Evolutionary conservation across 2,888 invertebrate species (phyloP), one percentile per base, ranked within the genome.

Genomic region (Anaspis maculata): DNA sequence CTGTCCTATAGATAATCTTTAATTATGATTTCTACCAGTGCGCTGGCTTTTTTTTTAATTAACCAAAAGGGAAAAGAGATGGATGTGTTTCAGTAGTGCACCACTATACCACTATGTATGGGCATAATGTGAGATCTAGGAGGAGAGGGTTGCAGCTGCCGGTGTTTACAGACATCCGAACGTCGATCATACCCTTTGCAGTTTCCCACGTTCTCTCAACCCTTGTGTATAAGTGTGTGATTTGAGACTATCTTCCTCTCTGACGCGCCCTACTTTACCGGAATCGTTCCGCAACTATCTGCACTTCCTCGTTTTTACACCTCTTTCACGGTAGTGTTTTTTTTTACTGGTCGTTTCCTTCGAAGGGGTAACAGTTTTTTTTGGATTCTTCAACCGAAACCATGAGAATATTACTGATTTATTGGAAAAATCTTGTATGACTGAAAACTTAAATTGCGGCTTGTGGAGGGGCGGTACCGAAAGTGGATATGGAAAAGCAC

Each of bases 221-320:
- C 60, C 59, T 58, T 57, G 56, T 52, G n/a, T n/a, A n/a, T n/a
- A n/a, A n/a, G n/a, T n/a, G n/a, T n/a, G 39, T 34, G 38, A 37
- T 37, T 32, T 28, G 30, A 36, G 41, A 37, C 41, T 46, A 41
- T 45, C 39, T 47, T 47, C 52, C 50, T 49, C 45, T 45, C 41
- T 51, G 48, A 51, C n/a, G n/a, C n/a, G n/a, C 50, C 56, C 59
- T 45, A 52, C 49, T 56, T 57, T 60, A 60, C 58, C 56, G 57
- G 59, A 61, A 59, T 59, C 57, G 53, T 54, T 58, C 58, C 57
- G 53, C 59, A 59, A 57, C 51, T 60, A 59, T 61, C 60, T 59
- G 41, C 49, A 50, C 54, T 60, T 59, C 58, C 61, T 59, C 52
- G 54, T 54, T 52, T 54, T 56, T 32, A 24, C 24, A 11, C 24